Evolutionary conservation across 2,113 vertebrate species (phyloP), one percentile per base, ranked within the genome.

Genomic region (Triplophysa tibetana): DNA sequence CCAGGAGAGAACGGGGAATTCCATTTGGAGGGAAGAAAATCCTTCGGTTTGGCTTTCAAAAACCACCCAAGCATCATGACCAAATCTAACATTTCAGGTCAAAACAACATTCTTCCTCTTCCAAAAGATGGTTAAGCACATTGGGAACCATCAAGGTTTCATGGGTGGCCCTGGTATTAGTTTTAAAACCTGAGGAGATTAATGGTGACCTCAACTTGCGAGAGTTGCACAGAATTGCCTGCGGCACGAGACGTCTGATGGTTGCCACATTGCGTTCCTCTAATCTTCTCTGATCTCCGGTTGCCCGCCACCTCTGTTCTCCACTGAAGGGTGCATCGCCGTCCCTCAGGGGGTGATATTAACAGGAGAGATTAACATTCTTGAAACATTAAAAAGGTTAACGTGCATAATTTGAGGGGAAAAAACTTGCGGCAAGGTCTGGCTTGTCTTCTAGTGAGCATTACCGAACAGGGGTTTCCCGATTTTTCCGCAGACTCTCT

Each of bases 101-200:
- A 75, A 73, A 67, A 64, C 66, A 74, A 38, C 23, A 23, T 26
- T 12, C 19, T 63, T 10, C 33, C 43, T 79, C 7, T 50, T 43
- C 70, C 58, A 2, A 75, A 85, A 87, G 85, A 85, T 83, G 86
- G 45, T 82, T 86, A 85, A 84, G 48, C 82, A 81, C 70, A 76
- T 85, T 61, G 85, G 73, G 81, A 56, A 80, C 84, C 82, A 48
- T 77, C 38, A 68, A 77, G 62, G 50, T 80, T 85, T 79, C 67
- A 70, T 90, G 88, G 85, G 88, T 89, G 89, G 89, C 77, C 88
- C 75, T 13, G 68, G 29, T 62, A 70, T 81, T 83, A 65, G n/a
- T 63, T 50, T 41, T 66, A 66, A 80, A 68, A 75, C 70, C 8
- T 63, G 77, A 45, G 54, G 29, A 78, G 79, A 87, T 85, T 81